phyloP scores from a whole-genome alignment of 2,888 invertebrate genomes.

The Tipula vernalis region DNA sequence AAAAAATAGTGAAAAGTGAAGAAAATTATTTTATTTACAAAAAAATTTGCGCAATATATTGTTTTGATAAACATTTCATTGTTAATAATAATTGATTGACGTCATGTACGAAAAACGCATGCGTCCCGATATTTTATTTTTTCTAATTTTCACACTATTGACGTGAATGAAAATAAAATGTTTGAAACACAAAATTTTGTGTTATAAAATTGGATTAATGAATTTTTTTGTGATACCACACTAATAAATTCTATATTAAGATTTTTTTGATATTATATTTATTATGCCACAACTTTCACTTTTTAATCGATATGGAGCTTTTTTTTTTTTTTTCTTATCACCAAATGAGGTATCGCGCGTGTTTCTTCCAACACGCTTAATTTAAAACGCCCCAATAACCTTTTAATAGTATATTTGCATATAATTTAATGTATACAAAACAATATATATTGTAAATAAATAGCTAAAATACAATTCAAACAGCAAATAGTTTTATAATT shows the following conservation, averaged over 20 bases:
- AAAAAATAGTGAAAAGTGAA: neutral
- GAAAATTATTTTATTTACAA: neutral
- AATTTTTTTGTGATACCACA: neutral
- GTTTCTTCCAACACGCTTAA: neutral
- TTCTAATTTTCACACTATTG: neutral
- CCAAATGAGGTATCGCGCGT: neutral
- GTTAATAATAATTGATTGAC: neutral
- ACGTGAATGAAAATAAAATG: neutral
- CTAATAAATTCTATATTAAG: neutral
- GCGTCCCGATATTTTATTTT: neutral
- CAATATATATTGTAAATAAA: neutral
- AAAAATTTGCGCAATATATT: neutral
- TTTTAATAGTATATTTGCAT: neutral
- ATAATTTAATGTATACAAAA: neutral
- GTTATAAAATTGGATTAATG: neutral
- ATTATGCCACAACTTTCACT: neutral
- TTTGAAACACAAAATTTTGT: neutral
- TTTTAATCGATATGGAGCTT: neutral
- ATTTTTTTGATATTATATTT: neutral
- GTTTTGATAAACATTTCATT: neutral
- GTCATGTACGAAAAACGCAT: neutral
- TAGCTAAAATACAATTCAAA: neutral
- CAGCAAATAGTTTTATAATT: neutral
- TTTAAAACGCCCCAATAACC: neutral
- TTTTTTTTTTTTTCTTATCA: neutral